Conservation (phyloP, 2,888 invertebrate genomes). For the Megaustenia siamemsis region DNA sequence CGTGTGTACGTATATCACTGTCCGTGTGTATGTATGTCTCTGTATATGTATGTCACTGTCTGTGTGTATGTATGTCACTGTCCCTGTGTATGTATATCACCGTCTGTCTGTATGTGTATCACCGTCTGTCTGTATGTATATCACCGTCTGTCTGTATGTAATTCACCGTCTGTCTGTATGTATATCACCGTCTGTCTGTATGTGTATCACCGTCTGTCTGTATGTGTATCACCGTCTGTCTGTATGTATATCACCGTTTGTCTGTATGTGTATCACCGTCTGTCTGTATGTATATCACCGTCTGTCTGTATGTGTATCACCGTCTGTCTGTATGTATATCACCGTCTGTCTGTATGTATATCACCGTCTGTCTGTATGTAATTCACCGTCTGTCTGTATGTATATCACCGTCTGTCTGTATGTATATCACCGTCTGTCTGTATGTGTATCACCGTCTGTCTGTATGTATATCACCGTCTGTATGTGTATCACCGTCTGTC, state of each 20-base stretch:
- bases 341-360: neutral
- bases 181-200: neutral
- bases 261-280: neutral
- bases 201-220: neutral
- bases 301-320: neutral
- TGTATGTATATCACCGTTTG: neutral
- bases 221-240: neutral
- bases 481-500: neutral
- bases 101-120: neutral
- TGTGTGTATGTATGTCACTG: neutral
- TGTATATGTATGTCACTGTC: neutral
- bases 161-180: neutral
- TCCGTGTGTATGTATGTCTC: neutral
- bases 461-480: neutral
- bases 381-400: neutral
- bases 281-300: neutral
- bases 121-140: neutral
- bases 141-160: neutral
- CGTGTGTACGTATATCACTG: neutral
- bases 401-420: neutral
- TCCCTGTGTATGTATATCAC: neutral
- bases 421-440: neutral
- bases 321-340: neutral
- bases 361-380: neutral
- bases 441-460: neutral